Percentiles rank a stretch among this genome's conserved stretches.
phyloP scores from a whole-genome alignment of 2,888 invertebrate species.

The Eilema depressum region DNA sequence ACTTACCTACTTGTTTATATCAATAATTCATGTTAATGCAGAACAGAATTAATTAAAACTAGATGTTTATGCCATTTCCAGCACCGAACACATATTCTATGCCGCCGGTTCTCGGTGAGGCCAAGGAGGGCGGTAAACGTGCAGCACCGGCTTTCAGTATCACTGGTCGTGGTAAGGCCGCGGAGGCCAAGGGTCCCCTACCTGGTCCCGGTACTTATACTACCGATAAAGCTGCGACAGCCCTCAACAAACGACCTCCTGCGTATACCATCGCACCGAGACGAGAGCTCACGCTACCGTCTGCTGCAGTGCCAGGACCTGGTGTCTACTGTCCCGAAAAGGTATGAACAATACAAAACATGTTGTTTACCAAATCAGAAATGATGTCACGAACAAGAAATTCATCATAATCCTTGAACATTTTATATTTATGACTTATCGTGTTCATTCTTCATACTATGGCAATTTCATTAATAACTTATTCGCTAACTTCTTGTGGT shows the following conservation, averaged over 20 bases:
- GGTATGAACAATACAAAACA: conserved; percentile 55
- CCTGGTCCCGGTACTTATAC: conserved; percentile 95
- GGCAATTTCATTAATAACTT: conserved; percentile 20
- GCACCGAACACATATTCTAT: conserved; percentile 96
- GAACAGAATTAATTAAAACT: conserved; percentile 9
- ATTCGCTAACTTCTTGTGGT: conserved; percentile 28
- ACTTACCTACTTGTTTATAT: conserved; percentile 4
- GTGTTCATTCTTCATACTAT: conserved; percentile 25
- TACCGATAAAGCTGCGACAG: conserved; percentile 85
- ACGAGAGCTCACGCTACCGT: conserved; percentile 71
- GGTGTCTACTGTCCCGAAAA: conserved; percentile 90
- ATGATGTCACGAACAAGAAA: conserved; percentile 48
- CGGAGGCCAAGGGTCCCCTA: conserved; percentile 76
- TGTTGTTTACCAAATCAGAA: conserved; percentile 15
- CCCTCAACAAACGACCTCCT: conserved; percentile 88
- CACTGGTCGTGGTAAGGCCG: conserved; percentile 92
- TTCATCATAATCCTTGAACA: conserved; percentile 38
- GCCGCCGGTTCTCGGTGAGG: conserved; percentile 91
- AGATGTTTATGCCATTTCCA: conserved; percentile 69
- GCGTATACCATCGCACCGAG: conserved; percentile 94
- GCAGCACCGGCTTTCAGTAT: conserved; percentile 96
- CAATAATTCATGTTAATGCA: conserved; percentile 3
- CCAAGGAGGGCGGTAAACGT: conserved; percentile 84
- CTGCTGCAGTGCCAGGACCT: conserved; percentile 85
- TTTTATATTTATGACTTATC: conserved; percentile 25